Base-by-base conservation (phyloP, 1,140 invertebrate species). In the Propsilocerus akamusi region DNA sequence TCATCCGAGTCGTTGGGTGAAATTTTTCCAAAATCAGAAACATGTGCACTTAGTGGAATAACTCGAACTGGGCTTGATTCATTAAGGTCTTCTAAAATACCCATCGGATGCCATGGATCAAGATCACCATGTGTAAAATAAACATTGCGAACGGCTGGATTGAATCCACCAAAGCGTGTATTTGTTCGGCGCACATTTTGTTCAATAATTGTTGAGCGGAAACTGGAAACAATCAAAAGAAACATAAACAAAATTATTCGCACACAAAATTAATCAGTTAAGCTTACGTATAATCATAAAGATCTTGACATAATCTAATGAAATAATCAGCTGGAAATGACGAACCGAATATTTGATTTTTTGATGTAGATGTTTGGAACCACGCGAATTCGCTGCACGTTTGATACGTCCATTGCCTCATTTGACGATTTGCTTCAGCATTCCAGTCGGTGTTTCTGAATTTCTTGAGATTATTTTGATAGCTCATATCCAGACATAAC, bases 381-480 rank as follows among this genome's bases (percentile, higher is more conserved):
- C 76, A 85, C 32, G 80, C 82, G 56, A 75, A 85, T 59, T 85
- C 81, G 20, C 73, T 75, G 62, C 83, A 86, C 0, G 79, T 82
- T 61, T 84, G 81, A 56, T 79, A 82, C 3, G 64, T 68, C 81
- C 81, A 84, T 56, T 74, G 73, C 20, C 76, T 69, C 58, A 28
- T 22, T 25, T 26, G 23, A 8, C 12, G 17, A 10, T 49, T 24
- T 5, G 26, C 26, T 49, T 14, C 14, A 17, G 26, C 14, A n/a
- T 23, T 23, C 25, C 25, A 49, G 12, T 26, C 25, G 8, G 7
- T n/a, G 24, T 23, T 11, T 22, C 25, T 11, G 14, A 20, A 22
- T 12, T 49, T 26, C 4, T 23, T 17, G 4, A 49, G 11, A 26
- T 12, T 32, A 4, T 24, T 28, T 28, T n/a, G 12, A n/a, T 49